Base-by-base conservation (phyloP, 2,888 invertebrate genomes). In the Theodoxus fluviatilis region DNA sequence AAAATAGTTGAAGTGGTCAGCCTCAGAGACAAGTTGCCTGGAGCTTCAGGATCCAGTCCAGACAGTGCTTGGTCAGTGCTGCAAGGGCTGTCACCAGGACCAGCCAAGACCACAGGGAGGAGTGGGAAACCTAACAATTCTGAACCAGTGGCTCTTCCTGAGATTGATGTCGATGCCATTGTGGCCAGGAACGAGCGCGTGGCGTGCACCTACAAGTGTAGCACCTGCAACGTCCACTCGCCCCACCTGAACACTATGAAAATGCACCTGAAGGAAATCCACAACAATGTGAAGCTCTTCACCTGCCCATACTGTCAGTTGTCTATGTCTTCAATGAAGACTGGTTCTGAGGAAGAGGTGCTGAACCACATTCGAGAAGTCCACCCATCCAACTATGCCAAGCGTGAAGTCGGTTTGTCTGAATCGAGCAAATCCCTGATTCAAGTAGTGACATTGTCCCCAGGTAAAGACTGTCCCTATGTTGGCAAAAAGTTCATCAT, bases 1-100 rank as follows among this genome's bases (percentile, higher is more conserved):
- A 83, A 83, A 70, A 83, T 83, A 33, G 75, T 80, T 3, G 78
- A 80, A 31, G 82, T 83, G 59, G 80, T 81, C 18, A 83, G 82
- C 71, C 73, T 83, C 28, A 69, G 75, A 37, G 77, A 72, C 31
- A 74, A 76, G 52, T 52, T 38, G n/a, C 35, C 67, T 25, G 49
- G 49, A 18, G 28, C 69, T 12, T 18, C 68, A 12, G 37, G 57
- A 18, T 15, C 64, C 1, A 18, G 59, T 25, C n/a, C 67, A 15
- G 37, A 28, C 37, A 15, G 25, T 40, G 1, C 67, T 15, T 49
- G 57, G 35, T n/a, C 3, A 38, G 12, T 47, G 63, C 25, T 25
- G 40, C 9, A 37, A 35, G 7, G 25, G 52, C 15, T 33, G 22
- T 4, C 25, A 18, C 12, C 61, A 28, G 4, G 59, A 31, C 28